Evolutionary conservation across 2,113 vertebrate genomes (phyloP).

Genomic region (Platanista minor): DNA sequence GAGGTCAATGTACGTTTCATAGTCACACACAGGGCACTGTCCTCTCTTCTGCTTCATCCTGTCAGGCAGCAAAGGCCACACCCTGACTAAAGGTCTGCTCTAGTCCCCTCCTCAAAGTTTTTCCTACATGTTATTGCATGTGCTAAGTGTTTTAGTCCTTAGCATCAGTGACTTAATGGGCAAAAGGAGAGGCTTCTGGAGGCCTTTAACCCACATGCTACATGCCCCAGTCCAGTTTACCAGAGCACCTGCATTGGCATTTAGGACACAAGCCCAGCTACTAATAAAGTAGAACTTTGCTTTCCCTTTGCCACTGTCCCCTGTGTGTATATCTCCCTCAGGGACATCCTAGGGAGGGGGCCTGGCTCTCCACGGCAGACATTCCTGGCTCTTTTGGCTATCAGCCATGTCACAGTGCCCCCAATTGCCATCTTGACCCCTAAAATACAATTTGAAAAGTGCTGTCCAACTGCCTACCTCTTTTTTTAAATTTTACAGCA

Average conservation of each 20-base stretch:
- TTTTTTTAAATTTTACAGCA: too few species aligned
- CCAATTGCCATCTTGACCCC: neutral
- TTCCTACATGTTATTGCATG: neutral
- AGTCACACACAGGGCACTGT: neutral
- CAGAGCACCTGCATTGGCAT: neutral
- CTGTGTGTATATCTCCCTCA: too few species aligned
- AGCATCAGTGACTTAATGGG: neutral
- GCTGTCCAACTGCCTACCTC: neutral
- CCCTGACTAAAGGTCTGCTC: neutral
- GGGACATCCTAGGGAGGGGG: neutral
- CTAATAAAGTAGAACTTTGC: neutral
- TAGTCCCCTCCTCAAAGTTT: fast-evolving
- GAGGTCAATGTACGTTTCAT: neutral
- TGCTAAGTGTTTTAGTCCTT: neutral
- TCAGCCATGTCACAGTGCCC: neutral
- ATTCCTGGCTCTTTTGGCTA: neutral
- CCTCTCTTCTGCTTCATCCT: neutral
- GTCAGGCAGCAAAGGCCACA: too few species aligned
- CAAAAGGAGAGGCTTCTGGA: neutral
- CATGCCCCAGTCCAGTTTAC: neutral
- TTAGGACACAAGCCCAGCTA: neutral
- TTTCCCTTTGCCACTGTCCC: neutral
- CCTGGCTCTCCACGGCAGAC: neutral
- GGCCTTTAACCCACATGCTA: neutral
- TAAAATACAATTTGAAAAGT: neutral